Base-by-base conservation (phyloP, 2,113 vertebrate species). In the Myxocyprinus asiaticus region DNA sequence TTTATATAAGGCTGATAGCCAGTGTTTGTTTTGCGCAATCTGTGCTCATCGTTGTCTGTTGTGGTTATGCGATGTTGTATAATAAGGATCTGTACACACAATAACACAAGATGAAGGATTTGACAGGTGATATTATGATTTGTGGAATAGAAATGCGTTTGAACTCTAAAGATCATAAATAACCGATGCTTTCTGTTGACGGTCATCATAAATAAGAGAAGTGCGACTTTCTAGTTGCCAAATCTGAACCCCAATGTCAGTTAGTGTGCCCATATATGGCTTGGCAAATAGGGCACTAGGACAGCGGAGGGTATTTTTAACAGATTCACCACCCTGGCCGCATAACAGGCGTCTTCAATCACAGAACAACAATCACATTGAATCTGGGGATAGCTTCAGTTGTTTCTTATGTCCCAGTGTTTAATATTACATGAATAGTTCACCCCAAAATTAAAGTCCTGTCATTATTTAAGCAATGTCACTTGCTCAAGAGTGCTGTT, bases 271-370 rank as follows among this genome's bases (percentile, higher is more conserved):
- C 93, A 89, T 94, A 92, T 93, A 93, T 91, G 92, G 93, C 79
- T 78, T 81, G 81, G 90, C 86, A 92, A 92, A 89, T 88, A 90
- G 92, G 91, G 81, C 91, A 93, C 80, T 89, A 88, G 88, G 90
- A 84, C 91, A 91, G 90, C 83, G 84, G 87, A 86, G 93, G 92
- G 90, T 94, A 94, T 93, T 93, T 94, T 91, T 92, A 93, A 89
- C 92, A 76, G 87, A 88, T 90, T 88, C 84, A 81, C 87, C 82
- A 80, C 83, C 69, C 83, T 83, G 82, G 50, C 15, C 56, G 77
- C 45, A 65, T 67, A 81, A 53, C 68, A 17, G 9, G 42, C 44
- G 73, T 58, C 71, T 83, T 65, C 50, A 68, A 66, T 64, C 22
- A 33, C 22, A 33, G 22, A 33, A 33, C 22, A 1, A 33, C 1